A percentile compares a stretch with the other conserved stretches of the same genome.
Evolutionary conservation across 92 coral and sea anemone species (phyloP).

Genomic region (Plumapathes pennacea): DNA sequence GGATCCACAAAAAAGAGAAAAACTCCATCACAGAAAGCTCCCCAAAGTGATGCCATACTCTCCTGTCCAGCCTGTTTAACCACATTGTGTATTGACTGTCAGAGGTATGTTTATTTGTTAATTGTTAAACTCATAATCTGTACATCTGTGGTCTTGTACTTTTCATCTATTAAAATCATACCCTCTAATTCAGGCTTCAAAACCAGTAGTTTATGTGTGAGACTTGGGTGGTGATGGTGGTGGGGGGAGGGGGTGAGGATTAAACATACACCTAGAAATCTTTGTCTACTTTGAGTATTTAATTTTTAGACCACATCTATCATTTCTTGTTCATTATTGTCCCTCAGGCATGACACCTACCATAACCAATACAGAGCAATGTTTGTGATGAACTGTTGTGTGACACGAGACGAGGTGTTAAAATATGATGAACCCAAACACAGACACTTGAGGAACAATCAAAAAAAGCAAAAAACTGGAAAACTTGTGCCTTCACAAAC

Average conservation of each 20-base stretch:
- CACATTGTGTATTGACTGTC: constrained; percentile 89
- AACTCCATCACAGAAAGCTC: constrained; percentile 64
- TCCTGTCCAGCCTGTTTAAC: constrained; percentile 97
- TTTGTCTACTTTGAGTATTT: background rate
- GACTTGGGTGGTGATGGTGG: no score
- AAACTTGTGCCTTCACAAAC: constrained; percentile 50
- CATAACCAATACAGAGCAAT: constrained; percentile 96
- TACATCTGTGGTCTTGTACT: no score
- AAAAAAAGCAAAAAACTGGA: constrained; percentile 61
- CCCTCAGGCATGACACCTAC: constrained; percentile 82
- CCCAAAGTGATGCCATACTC: constrained; percentile 90
- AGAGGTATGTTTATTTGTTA: constrained; percentile 61
- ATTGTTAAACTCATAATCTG: no score
- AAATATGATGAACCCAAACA: constrained; percentile 71
- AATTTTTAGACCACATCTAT: background rate
- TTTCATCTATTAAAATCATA: no score
- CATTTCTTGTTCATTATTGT: background rate
- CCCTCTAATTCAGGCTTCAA: background rate
- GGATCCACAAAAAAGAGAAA: no score
- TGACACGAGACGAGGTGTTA: constrained; percentile 78
- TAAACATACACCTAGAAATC: no score
- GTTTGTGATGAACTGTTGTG: constrained; percentile 94
- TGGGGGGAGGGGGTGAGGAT: no score
- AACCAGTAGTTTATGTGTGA: background rate
- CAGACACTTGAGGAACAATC: constrained; percentile 59